These are phyloP conservation scores for Heliconius ethilla DNA, from an alignment of 2,888 invertebrate genomes.

Conservation along the genomic window DNA sequence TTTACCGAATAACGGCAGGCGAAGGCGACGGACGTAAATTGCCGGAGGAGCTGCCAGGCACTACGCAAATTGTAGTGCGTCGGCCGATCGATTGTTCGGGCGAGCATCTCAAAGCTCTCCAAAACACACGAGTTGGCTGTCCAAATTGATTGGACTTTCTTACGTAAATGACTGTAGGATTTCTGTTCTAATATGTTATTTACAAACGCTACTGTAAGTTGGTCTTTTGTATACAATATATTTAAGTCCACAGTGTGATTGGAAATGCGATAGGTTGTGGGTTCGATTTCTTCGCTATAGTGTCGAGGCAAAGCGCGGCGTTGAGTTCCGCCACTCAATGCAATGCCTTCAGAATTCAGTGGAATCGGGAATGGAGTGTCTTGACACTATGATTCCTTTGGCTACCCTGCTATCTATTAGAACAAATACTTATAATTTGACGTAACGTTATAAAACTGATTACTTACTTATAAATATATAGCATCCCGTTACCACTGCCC, in stretches of 20 bases:
- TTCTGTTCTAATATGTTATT: slow-evolving; percentile 26
- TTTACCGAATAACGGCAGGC: slow-evolving; percentile 78
- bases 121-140: slow-evolving; percentile 35
- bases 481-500: slow-evolving; percentile 42
- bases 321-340: too few relatives aligned
- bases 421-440: background rate
- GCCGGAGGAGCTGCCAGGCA: slow-evolving; percentile 75
- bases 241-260: too few relatives aligned
- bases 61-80: slow-evolving; percentile 75
- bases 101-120: slow-evolving; percentile 33
- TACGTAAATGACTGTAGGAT: slow-evolving; percentile 28
- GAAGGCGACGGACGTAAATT: slow-evolving; percentile 79
- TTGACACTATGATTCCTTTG: too few relatives aligned
- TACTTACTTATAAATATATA: slow-evolving; percentile 32
- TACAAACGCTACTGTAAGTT: slow-evolving; percentile 19
- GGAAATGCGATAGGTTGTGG: too few relatives aligned
- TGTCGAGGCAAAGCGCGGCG: too few relatives aligned
- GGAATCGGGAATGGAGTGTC: too few relatives aligned
- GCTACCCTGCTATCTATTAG: background rate
- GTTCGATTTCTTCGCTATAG: too few relatives aligned
- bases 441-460: slow-evolving; percentile 19
- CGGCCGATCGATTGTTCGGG: slow-evolving; percentile 68
- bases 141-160: slow-evolving; percentile 39
- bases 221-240: background rate
- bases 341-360: too few relatives aligned